Evolutionary conservation across 2,888 invertebrate genomes (phyloP).

Genomic region (Anagyrus pseudococci): DNA sequence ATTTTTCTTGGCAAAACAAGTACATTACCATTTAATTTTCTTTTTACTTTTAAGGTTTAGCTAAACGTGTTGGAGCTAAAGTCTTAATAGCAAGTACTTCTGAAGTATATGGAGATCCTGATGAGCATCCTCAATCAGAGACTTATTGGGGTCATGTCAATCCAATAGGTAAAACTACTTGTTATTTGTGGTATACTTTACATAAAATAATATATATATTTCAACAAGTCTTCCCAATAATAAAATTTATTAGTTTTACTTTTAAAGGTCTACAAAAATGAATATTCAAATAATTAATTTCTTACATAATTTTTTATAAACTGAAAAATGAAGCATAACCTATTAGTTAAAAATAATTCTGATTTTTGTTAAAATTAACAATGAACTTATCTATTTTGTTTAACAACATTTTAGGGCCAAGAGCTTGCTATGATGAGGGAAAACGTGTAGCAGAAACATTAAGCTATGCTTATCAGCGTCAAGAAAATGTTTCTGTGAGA

Average conservation of each 20-base stretch:
- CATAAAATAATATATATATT: too few species aligned
- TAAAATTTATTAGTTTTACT: slow-evolving; percentile 27
- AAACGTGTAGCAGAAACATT: slow-evolving; percentile 97
- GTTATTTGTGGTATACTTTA: slow-evolving; percentile 1
- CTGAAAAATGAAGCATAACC: too few species aligned
- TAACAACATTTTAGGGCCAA: slow-evolving; percentile 81
- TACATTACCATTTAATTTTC: too few species aligned
- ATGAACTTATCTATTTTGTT: too few species aligned
- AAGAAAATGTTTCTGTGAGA: slow-evolving; percentile 93
- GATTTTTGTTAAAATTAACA: too few species aligned
- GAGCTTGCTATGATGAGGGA: slow-evolving; percentile 99
- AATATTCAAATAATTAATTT: too few species aligned
- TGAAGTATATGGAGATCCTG: slow-evolving; percentile 98
- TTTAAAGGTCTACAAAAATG: too few species aligned
- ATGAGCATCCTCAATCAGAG: slow-evolving; percentile 97
- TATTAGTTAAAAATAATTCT: too few species aligned
- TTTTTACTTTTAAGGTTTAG: slow-evolving; percentile 71
- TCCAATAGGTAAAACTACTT: slow-evolving; percentile 90
- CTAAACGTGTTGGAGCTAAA: slow-evolving; percentile 90
- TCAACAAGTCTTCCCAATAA: too few species aligned
- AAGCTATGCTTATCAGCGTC: slow-evolving; percentile 95
- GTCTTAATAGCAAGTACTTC: slow-evolving; percentile 97
- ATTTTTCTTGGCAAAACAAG: too few species aligned
- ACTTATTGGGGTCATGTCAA: slow-evolving; percentile 99
- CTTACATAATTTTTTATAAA: too few species aligned